phyloP scores from a whole-genome alignment of 92 coral and sea anemone genomes.

The Micromussa lordhowensis region DNA sequence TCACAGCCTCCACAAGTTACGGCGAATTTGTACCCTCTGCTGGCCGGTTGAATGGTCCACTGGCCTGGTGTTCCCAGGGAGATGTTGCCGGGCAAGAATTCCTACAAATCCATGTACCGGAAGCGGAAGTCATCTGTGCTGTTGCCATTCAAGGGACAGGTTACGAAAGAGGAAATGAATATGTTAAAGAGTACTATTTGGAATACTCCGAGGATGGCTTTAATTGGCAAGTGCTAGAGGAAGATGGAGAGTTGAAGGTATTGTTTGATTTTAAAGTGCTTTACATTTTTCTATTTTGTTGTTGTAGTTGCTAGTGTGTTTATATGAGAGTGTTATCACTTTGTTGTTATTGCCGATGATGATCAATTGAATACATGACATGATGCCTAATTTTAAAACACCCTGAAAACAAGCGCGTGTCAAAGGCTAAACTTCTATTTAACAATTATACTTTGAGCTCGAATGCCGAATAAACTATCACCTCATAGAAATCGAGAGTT shows the following conservation, averaged over 20 bases:
- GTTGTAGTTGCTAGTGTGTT: background rate
- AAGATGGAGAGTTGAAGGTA: constrained; percentile 20
- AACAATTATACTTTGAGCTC: no score
- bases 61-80: constrained; percentile 18
- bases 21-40: background rate
- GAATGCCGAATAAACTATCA: no score
- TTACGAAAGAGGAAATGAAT: background rate
- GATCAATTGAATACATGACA: no score
- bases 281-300: background rate
- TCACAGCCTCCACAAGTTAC: background rate
- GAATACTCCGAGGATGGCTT: background rate
- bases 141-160: constrained; percentile 34
- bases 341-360: no score
- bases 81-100: background rate
- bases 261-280: no score
- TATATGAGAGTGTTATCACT: no score
- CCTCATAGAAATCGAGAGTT: no score
- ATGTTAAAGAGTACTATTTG: background rate
- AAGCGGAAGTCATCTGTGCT: constrained; percentile 23
- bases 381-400: no score
- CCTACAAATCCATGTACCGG: constrained; percentile 27
- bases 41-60: constrained; percentile 27
- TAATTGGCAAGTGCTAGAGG: constrained; percentile 8
- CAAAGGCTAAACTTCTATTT: no score
- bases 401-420: no score